phyloP scores from a whole-genome alignment of 2,113 vertebrate species.

The Haemorhous mexicanus region DNA sequence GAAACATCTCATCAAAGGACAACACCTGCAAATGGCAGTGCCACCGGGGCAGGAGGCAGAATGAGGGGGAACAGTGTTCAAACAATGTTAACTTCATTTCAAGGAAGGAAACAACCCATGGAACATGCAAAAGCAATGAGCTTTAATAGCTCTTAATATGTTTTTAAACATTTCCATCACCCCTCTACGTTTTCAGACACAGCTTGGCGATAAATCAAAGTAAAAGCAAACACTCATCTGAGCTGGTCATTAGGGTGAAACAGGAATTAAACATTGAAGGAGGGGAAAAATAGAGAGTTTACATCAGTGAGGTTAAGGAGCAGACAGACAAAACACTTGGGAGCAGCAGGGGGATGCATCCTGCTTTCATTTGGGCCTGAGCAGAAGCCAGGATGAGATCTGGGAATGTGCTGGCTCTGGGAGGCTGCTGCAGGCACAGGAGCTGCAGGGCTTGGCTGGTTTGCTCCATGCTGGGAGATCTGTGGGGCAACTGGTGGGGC shows the following conservation, averaged over 20 bases:
- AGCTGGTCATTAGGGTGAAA: conserved; percentile 21
- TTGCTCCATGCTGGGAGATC: neutral
- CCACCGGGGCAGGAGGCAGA: neutral
- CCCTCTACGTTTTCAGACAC: neutral
- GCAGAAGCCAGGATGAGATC: neutral
- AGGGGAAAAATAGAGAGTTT: neutral
- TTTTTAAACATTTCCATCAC: conserved; percentile 43
- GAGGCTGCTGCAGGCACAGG: neutral
- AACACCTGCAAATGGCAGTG: neutral
- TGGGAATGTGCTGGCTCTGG: neutral
- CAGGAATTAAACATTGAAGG: conserved; percentile 43
- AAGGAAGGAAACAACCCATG: neutral
- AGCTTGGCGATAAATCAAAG: conserved; percentile 38
- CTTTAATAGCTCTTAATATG: conserved; percentile 31
- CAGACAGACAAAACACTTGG: conserved; percentile 21
- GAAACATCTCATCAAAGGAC: neutral
- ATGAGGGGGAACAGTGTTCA: neutral
- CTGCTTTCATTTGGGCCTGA: neutral
- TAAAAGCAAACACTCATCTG: conserved; percentile 7
- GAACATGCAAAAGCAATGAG: neutral
- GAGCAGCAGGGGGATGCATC: neutral
- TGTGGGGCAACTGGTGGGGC: neutral
- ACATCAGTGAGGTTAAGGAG: conserved; percentile 45
- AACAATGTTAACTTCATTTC: neutral
- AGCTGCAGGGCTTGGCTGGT: neutral